Evolutionary conservation across 2,888 invertebrate genomes (phyloP).

Genomic region (Tryphoninae sp.): DNA sequence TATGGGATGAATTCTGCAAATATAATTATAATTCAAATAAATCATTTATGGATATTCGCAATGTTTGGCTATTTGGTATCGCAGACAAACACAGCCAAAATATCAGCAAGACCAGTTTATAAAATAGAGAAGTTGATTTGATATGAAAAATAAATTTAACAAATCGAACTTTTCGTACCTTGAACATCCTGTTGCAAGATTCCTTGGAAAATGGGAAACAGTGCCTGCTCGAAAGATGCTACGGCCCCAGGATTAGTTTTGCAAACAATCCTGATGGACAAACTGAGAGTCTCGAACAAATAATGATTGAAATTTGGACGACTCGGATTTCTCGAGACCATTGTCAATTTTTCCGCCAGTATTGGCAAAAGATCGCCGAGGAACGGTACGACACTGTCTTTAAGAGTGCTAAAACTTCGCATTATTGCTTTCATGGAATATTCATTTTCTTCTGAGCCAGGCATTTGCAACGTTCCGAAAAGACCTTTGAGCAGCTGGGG

Average conservation of each 20-base stretch:
- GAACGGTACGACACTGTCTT: conserved; percentile 90
- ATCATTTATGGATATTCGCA: neutral
- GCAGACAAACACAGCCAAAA: too few species aligned
- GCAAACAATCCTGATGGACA: conserved; percentile 94
- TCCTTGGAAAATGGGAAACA: conserved; percentile 97
- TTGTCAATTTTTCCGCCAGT: conserved; percentile 90
- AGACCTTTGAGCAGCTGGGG: conserved; percentile 88
- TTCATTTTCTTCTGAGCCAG: conserved; percentile 95
- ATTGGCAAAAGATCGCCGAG: conserved; percentile 91
- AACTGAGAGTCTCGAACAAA: conserved; percentile 96
- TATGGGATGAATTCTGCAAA: conserved; percentile 97
- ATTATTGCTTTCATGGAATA: conserved; percentile 99
- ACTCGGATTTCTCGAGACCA: conserved; percentile 95
- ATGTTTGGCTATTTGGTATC: too few species aligned
- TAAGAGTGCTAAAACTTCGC: conserved; percentile 91
- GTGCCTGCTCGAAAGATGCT: conserved; percentile 92
- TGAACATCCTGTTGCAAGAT: conserved; percentile 97
- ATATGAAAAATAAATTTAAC: conserved; percentile 9
- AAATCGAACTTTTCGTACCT: conserved; percentile 82
- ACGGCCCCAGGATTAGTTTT: conserved; percentile 91
- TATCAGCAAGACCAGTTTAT: conserved; percentile 27
- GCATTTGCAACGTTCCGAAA: conserved; percentile 88
- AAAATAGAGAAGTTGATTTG: conserved; percentile 9
- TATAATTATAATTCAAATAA: conserved; percentile 15
- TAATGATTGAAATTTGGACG: conserved; percentile 99